phyloP scores from a whole-genome alignment of 1,140 invertebrate species.

The Thaumatotibia leucotreta region DNA sequence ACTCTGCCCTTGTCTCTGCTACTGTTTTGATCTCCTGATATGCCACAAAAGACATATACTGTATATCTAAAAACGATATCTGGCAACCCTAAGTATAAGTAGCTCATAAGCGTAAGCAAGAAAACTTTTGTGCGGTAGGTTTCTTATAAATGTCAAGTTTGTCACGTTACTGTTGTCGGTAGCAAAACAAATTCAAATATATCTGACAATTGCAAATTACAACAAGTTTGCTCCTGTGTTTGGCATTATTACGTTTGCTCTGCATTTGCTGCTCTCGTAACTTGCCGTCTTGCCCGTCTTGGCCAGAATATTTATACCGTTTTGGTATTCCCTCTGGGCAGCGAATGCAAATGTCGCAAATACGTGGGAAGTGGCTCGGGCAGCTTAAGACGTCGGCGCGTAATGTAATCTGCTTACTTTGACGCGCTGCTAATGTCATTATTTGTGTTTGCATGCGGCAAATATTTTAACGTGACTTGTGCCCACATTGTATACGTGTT shows the following conservation, averaged over 20 bases:
- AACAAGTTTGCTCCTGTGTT: neutral
- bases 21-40: too few species aligned
- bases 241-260: neutral
- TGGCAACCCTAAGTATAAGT: too few species aligned
- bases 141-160: too few species aligned
- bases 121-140: too few species aligned
- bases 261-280: neutral
- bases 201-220: neutral
- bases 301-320: neutral
- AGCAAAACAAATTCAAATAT: neutral
- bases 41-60: too few species aligned
- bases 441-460: neutral
- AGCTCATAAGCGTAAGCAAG: too few species aligned
- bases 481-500: neutral
- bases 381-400: neutral
- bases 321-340: neutral
- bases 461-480: too few species aligned
- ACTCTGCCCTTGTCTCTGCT: too few species aligned
- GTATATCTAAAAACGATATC: too few species aligned
- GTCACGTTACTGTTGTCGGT: too few species aligned
- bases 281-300: neutral
- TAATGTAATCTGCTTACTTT: neutral
- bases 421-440: neutral
- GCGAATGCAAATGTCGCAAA: neutral
- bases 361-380: neutral